Base-by-base conservation (phyloP, 2,113 vertebrate species). In the Galemys pyrenaicus region DNA sequence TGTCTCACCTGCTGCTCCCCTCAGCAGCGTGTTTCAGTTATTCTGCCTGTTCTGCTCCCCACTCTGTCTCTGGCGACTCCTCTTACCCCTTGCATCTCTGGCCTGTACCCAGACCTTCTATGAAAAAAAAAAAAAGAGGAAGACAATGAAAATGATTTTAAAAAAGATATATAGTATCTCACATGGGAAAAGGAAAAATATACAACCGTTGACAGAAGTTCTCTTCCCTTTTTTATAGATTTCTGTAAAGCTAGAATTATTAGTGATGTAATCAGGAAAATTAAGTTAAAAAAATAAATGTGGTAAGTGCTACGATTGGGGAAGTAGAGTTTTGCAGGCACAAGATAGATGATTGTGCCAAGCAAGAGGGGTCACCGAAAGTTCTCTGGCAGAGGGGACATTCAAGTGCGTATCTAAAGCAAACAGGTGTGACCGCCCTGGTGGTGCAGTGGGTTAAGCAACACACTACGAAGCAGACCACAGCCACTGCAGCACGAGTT, bases 261-360 rank as follows among this genome's bases (percentile, higher is more conserved):
- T 39, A 71, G 79, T 96, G 80, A 94, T 51, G 60, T 56, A 87
- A 95, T 89, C 87, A 85, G 65, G 39, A 32, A 82, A 95, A 96
- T 87, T 86, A 81, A 92, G 93, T 86, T 94, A 39, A 56, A 88
- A 92, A 95, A 91, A 92, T 84, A 96, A 92, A 54, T 56, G 22
- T 60, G 80, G 17, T 35, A 51, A 73, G 24, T 54, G 83, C 68
- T 82, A 65, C 3, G 20, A 64, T 32, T 91, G 67, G 77, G 68
- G 82, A 91, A 70, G 78, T 7, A 73, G n/a, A 64, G 37, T 41
- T 91, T 56, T 77, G 22, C 24, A 54, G 37, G 30, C 54, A 67
- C 44, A 41, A 56, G 80, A 54, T n/a, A 88, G 58, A 9, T 0
- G 0, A 32, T 30, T 32, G 22, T 73, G 67, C 85, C 2, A 0